phyloP scores from a whole-genome alignment of 2,888 invertebrate species.

The Ochropacha duplaris region DNA sequence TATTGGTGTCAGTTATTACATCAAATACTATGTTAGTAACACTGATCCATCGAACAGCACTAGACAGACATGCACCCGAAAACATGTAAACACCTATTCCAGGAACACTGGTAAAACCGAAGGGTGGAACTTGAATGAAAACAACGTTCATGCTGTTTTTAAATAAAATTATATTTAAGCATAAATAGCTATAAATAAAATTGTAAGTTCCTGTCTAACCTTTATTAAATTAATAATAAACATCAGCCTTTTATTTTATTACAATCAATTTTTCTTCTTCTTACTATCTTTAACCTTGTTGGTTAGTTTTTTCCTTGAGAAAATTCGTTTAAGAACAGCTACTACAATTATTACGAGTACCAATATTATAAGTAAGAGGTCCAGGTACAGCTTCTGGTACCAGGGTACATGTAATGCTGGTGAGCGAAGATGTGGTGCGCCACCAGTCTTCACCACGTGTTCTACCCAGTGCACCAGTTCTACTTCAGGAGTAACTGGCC shows the following conservation, averaged over 20 bases:
- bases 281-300: not conserved
- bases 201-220: too few species aligned
- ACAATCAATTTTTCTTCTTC: not conserved
- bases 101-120: too few species aligned
- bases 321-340: not conserved
- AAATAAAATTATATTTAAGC: too few species aligned
- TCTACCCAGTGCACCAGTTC: constrained; percentile 87
- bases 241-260: not conserved
- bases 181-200: too few species aligned
- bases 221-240: not conserved
- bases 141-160: too few species aligned
- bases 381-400: constrained; percentile 62
- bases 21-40: too few species aligned
- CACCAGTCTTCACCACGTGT: constrained; percentile 83
- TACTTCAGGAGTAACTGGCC: constrained; percentile 81
- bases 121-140: too few species aligned
- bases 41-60: too few species aligned
- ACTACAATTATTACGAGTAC: not conserved
- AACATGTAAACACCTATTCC: too few species aligned
- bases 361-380: constrained; percentile 32
- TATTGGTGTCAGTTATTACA: too few species aligned
- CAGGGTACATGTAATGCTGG: constrained; percentile 43
- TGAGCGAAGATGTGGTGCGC: constrained; percentile 76
- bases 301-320: not conserved
- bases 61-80: too few species aligned